These are phyloP conservation scores for Orgyia antiqua DNA, from an alignment of 2,888 invertebrate species.

Conservation along the genomic window DNA sequence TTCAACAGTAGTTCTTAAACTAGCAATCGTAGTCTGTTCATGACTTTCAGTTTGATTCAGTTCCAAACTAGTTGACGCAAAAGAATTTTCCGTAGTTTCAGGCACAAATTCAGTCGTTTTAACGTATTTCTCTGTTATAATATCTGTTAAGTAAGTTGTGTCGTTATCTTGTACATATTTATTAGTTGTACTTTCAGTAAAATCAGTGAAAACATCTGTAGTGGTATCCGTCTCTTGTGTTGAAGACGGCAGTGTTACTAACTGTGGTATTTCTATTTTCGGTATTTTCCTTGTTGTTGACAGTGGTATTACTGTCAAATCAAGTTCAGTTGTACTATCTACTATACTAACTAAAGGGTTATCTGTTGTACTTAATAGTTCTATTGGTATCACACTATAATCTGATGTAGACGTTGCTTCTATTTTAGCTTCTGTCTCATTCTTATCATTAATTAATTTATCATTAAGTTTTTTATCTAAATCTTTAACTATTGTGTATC, in stretches of 20 bases:
- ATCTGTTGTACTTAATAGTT: conserved; percentile 62
- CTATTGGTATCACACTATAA: conserved; percentile 61
- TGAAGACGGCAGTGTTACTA: conserved; percentile 48
- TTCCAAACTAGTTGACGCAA: conserved; percentile 9
- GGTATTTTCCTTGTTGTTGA: conserved; percentile 44
- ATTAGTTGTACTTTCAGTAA: conserved; percentile 22
- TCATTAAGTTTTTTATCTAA: conserved; percentile 17
- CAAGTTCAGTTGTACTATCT: conserved; percentile 55
- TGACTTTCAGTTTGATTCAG: conserved; percentile 12
- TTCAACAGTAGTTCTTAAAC: conserved; percentile 7
- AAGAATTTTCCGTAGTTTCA: conserved; percentile 12
- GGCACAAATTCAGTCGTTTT: conserved; percentile 10
- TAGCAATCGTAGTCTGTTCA: conserved; percentile 8
- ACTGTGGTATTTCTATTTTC: conserved; percentile 42
- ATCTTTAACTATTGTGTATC: conserved; percentile 52
- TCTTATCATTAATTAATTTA: conserved; percentile 14
- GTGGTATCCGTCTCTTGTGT: conserved; percentile 26
- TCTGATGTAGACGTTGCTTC: conserved; percentile 44
- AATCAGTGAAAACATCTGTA: conserved; percentile 16
- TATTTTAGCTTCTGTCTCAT: conserved; percentile 25
- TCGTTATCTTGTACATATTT: neutral
- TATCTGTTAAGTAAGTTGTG: conserved; percentile 14
- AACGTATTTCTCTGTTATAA: conserved; percentile 14
- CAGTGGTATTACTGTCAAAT: conserved; percentile 63
- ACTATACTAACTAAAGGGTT: conserved; percentile 40